phyloP scores from a whole-genome alignment of 1,140 invertebrate genomes.

The Caenorhabditis latens region DNA sequence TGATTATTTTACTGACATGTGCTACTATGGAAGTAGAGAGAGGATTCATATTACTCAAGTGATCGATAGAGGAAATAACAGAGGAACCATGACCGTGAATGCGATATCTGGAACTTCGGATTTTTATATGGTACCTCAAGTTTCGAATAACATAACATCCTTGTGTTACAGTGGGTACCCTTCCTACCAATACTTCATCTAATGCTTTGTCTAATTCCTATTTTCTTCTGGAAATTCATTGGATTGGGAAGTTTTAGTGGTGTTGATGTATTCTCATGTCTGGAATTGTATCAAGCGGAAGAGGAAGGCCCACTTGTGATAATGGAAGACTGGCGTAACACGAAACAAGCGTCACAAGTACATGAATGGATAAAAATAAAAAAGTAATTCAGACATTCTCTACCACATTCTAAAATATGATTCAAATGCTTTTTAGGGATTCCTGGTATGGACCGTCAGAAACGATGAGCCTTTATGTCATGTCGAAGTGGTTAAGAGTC shows the following conservation, averaged over 20 bases:
- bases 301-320: background rate
- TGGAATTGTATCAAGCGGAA: background rate
- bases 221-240: conserved; percentile 15
- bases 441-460: background rate
- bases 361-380: background rate
- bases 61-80: background rate
- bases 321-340: background rate
- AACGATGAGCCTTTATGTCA: background rate
- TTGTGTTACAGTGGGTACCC: background rate
- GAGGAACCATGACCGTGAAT: background rate
- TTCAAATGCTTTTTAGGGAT: background rate
- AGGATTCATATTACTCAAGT: background rate
- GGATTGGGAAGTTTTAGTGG: conserved; percentile 16
- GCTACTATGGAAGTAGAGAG: conserved; percentile 18
- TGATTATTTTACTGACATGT: background rate
- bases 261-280: background rate
- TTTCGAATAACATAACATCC: background rate
- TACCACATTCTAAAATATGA: background rate
- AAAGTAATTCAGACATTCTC: background rate
- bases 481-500: conserved; percentile 15
- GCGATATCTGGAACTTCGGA: conserved; percentile 19
- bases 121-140: conserved; percentile 1
- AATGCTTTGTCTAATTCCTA: background rate
- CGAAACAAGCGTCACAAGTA: background rate
- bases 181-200: background rate